These are phyloP conservation scores for Chaetodon trifasciatus DNA, from an alignment of 2,797 vertebrate species.

Conservation along the genomic window DNA sequence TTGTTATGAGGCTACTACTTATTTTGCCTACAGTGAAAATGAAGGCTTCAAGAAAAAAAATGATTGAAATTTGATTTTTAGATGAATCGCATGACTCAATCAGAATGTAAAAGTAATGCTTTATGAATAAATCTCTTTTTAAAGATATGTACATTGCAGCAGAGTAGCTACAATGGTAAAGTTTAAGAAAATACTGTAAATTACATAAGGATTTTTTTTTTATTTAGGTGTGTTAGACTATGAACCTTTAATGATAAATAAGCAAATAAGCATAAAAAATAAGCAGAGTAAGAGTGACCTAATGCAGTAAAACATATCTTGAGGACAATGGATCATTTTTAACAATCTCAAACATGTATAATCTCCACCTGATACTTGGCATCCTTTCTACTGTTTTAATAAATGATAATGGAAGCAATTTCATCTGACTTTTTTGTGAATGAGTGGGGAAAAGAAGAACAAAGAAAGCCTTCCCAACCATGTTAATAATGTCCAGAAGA, in stretches of 20 bases:
- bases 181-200: neutral
- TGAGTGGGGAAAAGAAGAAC: too few species aligned
- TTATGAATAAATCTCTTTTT: too few species aligned
- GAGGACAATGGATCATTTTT: neutral
- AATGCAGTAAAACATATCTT: neutral
- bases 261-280: too few species aligned
- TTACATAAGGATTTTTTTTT: neutral
- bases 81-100: too few species aligned
- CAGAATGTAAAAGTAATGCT: too few species aligned
- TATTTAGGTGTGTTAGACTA: too few species aligned
- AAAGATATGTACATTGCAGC: too few species aligned
- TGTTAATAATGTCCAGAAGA: too few species aligned
- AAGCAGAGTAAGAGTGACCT: too few species aligned
- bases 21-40: neutral
- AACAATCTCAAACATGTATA: neutral
- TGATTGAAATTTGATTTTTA: too few species aligned
- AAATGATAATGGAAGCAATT: neutral
- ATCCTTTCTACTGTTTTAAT: neutral
- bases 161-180: neutral
- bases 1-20: neutral
- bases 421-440: neutral
- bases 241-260: neutral
- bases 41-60: too few species aligned
- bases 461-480: too few species aligned
- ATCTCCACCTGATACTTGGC: neutral